phyloP scores from a whole-genome alignment of 2,113 vertebrate genomes.

The Leuciscus idus region DNA sequence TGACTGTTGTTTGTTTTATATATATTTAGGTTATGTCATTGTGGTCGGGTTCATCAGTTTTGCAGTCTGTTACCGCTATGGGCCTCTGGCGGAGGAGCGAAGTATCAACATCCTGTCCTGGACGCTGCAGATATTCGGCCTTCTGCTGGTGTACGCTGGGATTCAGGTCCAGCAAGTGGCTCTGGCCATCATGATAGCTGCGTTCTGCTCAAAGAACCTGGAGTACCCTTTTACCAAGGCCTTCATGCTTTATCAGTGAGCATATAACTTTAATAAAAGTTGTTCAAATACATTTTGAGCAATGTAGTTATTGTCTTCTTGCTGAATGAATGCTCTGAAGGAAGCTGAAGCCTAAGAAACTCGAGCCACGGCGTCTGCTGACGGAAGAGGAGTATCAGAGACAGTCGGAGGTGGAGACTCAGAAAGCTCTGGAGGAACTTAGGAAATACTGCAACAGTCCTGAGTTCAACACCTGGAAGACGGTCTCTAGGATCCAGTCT shows the following conservation, averaged over 20 bases:
- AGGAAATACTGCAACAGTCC: slow-evolving; percentile 86
- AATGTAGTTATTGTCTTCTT: slow-evolving; percentile 14
- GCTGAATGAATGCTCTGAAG: slow-evolving; percentile 66
- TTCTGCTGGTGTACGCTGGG: slow-evolving; percentile 84
- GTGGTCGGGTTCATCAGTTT: slow-evolving; percentile 90
- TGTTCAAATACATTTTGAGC: background rate
- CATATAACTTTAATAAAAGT: slow-evolving; percentile 19
- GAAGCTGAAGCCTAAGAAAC: slow-evolving; percentile 73
- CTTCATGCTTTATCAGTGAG: slow-evolving; percentile 65
- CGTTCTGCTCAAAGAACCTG: slow-evolving; percentile 86
- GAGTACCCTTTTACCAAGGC: slow-evolving; percentile 79
- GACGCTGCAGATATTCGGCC: slow-evolving; percentile 88
- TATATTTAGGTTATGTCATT: slow-evolving; percentile 81
- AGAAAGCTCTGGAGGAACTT: slow-evolving; percentile 84
- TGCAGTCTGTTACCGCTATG: slow-evolving; percentile 89
- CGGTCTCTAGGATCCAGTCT: slow-evolving; percentile 86
- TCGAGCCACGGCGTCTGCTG: slow-evolving; percentile 82
- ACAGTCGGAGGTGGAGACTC: slow-evolving; percentile 88
- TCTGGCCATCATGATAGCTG: slow-evolving; percentile 79
- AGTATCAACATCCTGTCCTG: slow-evolving; percentile 93
- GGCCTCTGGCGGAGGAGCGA: slow-evolving; percentile 87
- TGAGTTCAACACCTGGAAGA: slow-evolving; percentile 86
- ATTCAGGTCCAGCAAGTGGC: slow-evolving; percentile 89
- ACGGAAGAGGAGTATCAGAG: slow-evolving; percentile 89
- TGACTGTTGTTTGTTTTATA: background rate